These are phyloP conservation scores for Opisthocomus hoazin DNA, from an alignment of 2,113 vertebrate genomes.

Conservation along the genomic window DNA sequence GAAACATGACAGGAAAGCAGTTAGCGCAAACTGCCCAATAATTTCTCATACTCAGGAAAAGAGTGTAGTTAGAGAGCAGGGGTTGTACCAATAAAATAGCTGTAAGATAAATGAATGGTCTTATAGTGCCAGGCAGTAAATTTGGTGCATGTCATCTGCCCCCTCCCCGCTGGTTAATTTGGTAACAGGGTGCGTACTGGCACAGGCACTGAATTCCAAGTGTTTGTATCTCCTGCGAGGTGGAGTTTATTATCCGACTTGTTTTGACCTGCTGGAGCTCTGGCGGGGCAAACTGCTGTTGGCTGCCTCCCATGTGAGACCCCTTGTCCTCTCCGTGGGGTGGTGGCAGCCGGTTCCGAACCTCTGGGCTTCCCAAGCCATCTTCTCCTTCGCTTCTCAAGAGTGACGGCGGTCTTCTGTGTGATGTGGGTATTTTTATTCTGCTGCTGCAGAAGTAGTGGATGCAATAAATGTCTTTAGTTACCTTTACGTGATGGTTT, in stretches of 20 bases:
- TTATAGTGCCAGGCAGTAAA: slow-evolving; percentile 25
- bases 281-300: background rate
- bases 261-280: background rate
- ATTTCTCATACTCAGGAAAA: slow-evolving; percentile 58
- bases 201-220: background rate
- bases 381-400: background rate
- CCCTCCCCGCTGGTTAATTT: background rate
- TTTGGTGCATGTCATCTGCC: background rate
- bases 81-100: slow-evolving; percentile 51
- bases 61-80: background rate
- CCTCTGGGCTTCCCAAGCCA: background rate
- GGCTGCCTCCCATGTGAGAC: background rate
- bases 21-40: slow-evolving; percentile 62
- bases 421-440: background rate
- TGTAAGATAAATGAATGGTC: slow-evolving; percentile 39
- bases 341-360: background rate
- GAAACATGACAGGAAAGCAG: slow-evolving; percentile 60
- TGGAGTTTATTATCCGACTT: background rate
- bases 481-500: background rate
- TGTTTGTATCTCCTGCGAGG: background rate
- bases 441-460: background rate
- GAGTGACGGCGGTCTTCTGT: background rate
- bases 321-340: background rate
- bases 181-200: background rate
- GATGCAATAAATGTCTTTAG: background rate